Evolutionary conservation across 2,888 invertebrate genomes (phyloP).

Genomic region (Temnothorax rugatulus): DNA sequence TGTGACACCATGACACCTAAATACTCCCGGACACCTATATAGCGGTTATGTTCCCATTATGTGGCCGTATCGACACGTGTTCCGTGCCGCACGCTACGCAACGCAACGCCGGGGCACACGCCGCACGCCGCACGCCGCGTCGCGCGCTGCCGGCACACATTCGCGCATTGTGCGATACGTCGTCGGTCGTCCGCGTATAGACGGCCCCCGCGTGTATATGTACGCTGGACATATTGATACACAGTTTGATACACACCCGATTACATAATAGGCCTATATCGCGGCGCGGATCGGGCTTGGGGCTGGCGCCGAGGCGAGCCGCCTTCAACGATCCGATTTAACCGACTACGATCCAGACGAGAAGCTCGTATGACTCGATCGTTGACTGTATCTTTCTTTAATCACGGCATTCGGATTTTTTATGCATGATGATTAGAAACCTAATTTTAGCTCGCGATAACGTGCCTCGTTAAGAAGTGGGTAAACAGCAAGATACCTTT

Average conservation of each 20-base stretch:
- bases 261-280: constrained; percentile 80
- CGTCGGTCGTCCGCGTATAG: constrained; percentile 65
- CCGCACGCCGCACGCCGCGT: constrained; percentile 54
- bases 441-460: not conserved
- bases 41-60: constrained; percentile 85
- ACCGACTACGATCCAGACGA: constrained; percentile 55
- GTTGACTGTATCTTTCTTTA: not conserved
- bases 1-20: constrained; percentile 85
- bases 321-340: constrained; percentile 62
- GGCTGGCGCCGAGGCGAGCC: constrained; percentile 41
- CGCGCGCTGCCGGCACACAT: constrained; percentile 68
- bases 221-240: constrained; percentile 76
- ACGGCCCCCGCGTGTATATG: constrained; percentile 64
- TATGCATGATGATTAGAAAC: not conserved
- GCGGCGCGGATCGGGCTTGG: constrained; percentile 63
- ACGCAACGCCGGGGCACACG: constrained; percentile 58
- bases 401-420: not conserved
- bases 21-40: constrained; percentile 79
- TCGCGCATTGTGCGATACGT: constrained; percentile 74
- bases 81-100: constrained; percentile 76
- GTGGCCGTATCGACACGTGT: constrained; percentile 85
- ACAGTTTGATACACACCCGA: constrained; percentile 78
- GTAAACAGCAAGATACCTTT: not conserved
- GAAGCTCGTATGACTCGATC: constrained; percentile 19
- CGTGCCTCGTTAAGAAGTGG: not conserved